Conservation (phyloP, 2,888 invertebrate genomes). For the Aphodius granarius region DNA sequence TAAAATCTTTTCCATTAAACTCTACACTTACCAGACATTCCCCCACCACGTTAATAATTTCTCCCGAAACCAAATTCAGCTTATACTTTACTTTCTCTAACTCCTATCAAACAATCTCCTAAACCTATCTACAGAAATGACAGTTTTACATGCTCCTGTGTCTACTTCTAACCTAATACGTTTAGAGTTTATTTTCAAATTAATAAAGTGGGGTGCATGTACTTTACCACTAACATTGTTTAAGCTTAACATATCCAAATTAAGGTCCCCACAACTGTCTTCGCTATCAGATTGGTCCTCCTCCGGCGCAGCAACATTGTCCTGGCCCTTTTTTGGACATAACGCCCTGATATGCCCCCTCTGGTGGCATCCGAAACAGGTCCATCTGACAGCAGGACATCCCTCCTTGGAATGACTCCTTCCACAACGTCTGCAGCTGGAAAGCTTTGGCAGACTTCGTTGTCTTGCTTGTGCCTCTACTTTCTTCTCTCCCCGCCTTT, state of each 20-base stretch:
- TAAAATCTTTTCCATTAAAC: too few relatives aligned
- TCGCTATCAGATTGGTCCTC: not conserved
- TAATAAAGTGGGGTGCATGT: not conserved
- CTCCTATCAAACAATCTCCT: conserved; percentile 3
- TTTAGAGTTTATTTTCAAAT: conserved; percentile 10
- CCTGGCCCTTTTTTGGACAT: not conserved
- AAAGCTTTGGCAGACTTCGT: too few relatives aligned
- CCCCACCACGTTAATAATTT: conserved; percentile 21
- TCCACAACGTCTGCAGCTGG: not conserved
- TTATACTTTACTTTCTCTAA: conserved; percentile 18
- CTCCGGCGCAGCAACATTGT: not conserved
- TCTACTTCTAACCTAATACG: conserved; percentile 4
- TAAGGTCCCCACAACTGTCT: not conserved
- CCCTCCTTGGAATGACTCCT: not conserved
- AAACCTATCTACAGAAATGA: conserved; percentile 15
- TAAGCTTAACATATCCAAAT: conserved; percentile 5
- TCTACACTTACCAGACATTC: conserved; percentile 17
- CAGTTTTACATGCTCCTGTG: conserved; percentile 23
- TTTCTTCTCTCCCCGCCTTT: too few relatives aligned
- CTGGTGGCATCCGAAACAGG: not conserved
- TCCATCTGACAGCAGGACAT: conserved; percentile 1
- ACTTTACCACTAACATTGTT: not conserved
- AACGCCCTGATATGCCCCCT: not conserved
- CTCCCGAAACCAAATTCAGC: conserved; percentile 23
- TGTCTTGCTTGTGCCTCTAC: too few relatives aligned